A percentile compares a stretch with the other conserved stretches of the same genome.
Evolutionary conservation across 37 sponge, comb jelly and placozoan genomes (phyloP).

Genomic region (Eunapius fragilis): DNA sequence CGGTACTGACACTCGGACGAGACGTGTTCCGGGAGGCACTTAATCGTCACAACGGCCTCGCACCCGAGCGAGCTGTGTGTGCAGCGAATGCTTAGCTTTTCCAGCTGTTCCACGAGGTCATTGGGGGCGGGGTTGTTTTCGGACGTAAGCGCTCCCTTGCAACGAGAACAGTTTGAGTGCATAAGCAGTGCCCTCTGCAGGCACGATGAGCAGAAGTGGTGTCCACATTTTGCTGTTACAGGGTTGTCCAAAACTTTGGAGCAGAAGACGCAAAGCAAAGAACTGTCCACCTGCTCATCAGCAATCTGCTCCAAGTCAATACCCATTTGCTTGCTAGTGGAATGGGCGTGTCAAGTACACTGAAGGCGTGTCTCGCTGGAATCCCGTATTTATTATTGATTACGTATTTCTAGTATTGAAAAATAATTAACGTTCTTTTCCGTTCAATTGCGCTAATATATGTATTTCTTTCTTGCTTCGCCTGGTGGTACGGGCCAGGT

Average conservation of each 20-base stretch:
- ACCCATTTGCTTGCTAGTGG: constrained; percentile 9
- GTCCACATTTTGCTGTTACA: constrained; percentile 20
- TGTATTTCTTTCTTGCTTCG: too few relatives aligned
- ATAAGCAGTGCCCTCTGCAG: constrained; percentile 6
- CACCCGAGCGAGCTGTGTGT: constrained; percentile 23
- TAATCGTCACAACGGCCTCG: constrained; percentile 1
- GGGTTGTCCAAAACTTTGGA: constrained; percentile 48
- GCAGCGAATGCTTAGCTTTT: constrained; percentile 39
- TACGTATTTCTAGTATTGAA: too few relatives aligned
- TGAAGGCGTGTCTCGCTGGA: too few relatives aligned
- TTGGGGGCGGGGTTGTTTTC: neutral
- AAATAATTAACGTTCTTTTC: too few relatives aligned
- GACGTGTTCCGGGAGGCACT: constrained; percentile 8
- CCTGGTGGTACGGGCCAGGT: too few relatives aligned
- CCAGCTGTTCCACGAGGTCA: constrained; percentile 24
- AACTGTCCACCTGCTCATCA: constrained; percentile 34
- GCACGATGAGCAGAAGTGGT: constrained; percentile 40
- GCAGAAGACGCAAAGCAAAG: constrained; percentile 23
- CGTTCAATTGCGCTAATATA: too few relatives aligned
- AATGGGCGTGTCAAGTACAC: too few relatives aligned
- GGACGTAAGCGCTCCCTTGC: neutral
- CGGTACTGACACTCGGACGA: constrained; percentile 30
- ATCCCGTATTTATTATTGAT: too few relatives aligned
- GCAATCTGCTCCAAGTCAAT: constrained; percentile 19
- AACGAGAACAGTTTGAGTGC: constrained; percentile 9